Conservation (phyloP, 2,888 invertebrate species). For the Lissocephala sabroskyi region DNA sequence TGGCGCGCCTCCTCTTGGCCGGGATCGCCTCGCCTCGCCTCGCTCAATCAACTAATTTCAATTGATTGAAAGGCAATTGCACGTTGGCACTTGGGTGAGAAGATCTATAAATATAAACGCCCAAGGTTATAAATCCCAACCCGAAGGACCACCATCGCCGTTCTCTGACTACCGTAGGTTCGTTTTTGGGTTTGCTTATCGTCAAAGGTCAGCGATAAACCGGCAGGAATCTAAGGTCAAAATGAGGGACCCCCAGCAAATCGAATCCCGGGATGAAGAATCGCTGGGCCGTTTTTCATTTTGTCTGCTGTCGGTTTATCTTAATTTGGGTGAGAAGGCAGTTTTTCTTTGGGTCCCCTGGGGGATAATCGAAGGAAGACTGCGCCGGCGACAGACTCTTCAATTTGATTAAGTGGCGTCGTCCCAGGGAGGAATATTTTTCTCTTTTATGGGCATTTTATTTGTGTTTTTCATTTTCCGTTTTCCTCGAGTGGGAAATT, state of each 20-base stretch:
- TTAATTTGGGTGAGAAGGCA: neutral
- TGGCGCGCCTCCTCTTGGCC: too few relatives aligned
- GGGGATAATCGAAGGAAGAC: neutral
- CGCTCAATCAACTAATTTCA: conserved; percentile 42
- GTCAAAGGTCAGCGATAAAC: too few relatives aligned
- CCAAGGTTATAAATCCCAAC: conserved; percentile 24
- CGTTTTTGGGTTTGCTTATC: too few relatives aligned
- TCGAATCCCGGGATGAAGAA: too few relatives aligned
- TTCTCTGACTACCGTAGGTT: too few relatives aligned
- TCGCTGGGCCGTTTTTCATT: too few relatives aligned
- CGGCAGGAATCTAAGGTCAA: too few relatives aligned
- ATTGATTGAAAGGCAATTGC: conserved; percentile 51
- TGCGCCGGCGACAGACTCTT: too few relatives aligned
- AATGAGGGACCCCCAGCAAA: neutral
- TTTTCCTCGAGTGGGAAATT: conserved; percentile 49
- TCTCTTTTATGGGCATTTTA: conserved; percentile 28
- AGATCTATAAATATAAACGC: conserved; percentile 37
- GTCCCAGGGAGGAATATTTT: conserved; percentile 18
- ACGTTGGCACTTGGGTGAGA: conserved; percentile 26
- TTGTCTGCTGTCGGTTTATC: conserved; percentile 3
- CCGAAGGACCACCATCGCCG: conserved; percentile 32
- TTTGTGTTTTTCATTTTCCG: conserved; percentile 19
- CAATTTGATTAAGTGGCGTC: conserved; percentile 46
- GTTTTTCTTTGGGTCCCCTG: neutral
- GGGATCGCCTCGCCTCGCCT: too few relatives aligned